These are phyloP conservation scores for Cyprinus carpio DNA, from an alignment of 2,113 vertebrate genomes.

Conservation along the genomic window DNA sequence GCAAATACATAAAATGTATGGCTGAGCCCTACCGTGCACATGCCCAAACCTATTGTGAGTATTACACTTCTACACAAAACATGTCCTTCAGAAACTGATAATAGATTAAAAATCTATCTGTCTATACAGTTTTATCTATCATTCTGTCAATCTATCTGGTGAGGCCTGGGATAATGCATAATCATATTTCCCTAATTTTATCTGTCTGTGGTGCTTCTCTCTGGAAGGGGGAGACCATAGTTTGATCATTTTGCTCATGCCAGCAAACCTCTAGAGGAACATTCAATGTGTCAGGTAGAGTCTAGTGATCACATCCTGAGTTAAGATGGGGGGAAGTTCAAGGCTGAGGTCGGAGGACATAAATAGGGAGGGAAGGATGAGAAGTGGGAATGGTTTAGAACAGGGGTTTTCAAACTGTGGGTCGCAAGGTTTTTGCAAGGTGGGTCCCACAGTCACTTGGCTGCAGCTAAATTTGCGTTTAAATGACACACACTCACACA, in stretches of 20 bases:
- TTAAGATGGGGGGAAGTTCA: slow-evolving; percentile 55
- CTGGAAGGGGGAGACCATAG: slow-evolving; percentile 50
- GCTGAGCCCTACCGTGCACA: too few relatives aligned
- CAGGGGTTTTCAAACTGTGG: too few relatives aligned
- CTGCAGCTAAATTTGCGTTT: too few relatives aligned
- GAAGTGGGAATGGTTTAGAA: slow-evolving; percentile 23
- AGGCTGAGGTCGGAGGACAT: slow-evolving; percentile 46
- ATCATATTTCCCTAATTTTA: slow-evolving; percentile 68
- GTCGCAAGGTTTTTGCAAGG: too few relatives aligned
- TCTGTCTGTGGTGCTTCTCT: slow-evolving; percentile 51
- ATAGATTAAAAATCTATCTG: too few relatives aligned
- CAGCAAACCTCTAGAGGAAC: slow-evolving; percentile 68
- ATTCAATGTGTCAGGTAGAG: slow-evolving; percentile 56
- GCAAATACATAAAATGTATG: too few relatives aligned
- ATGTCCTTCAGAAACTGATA: too few relatives aligned
- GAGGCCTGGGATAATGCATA: slow-evolving; percentile 29
- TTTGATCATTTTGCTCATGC: slow-evolving; percentile 59
- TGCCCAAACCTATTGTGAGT: too few relatives aligned
- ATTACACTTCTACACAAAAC: too few relatives aligned
- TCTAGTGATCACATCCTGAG: slow-evolving; percentile 63
- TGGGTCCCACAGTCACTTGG: too few relatives aligned
- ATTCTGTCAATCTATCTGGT: background rate
- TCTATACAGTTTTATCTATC: background rate
- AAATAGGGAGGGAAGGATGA: background rate
- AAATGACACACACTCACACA: too few relatives aligned